A percentile compares a stretch with the other conserved stretches of the same genome.
These are phyloP conservation scores for Plectropomus leopardus DNA, from an alignment of 2,113 vertebrate species.

Conservation along the genomic window DNA sequence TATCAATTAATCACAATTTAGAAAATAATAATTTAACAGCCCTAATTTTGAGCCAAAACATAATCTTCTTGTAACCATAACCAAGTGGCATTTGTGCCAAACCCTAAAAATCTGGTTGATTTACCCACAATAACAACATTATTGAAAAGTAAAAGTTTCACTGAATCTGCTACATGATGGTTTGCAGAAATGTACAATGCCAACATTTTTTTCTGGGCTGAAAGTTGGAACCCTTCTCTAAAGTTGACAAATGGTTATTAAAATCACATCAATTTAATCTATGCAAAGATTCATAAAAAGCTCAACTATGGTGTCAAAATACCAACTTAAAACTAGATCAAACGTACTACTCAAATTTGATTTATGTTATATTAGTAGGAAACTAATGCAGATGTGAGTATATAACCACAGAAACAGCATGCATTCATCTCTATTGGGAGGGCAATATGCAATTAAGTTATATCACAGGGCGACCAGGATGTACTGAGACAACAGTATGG, in stretches of 20 bases:
- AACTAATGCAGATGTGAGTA: not conserved
- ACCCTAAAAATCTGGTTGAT: too few relatives aligned
- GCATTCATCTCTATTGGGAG: not conserved
- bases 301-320: not conserved
- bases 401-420: not conserved
- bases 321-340: not conserved
- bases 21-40: too few relatives aligned
- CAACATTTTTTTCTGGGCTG: too few relatives aligned
- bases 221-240: not conserved
- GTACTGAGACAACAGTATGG: conserved; percentile 7
- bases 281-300: not conserved
- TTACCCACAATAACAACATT: too few relatives aligned
- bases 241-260: not conserved
- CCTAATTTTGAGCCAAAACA: too few relatives aligned
- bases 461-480: not conserved
- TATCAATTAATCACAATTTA: too few relatives aligned
- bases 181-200: too few relatives aligned
- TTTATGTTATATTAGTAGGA: not conserved
- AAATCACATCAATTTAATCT: not conserved
- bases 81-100: too few relatives aligned
- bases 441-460: not conserved
- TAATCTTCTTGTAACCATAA: too few relatives aligned
- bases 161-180: too few relatives aligned
- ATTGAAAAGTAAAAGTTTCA: too few relatives aligned
- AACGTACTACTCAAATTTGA: not conserved